phyloP scores from a whole-genome alignment of 2,797 vertebrate genomes.

The Carduelis carduelis region DNA sequence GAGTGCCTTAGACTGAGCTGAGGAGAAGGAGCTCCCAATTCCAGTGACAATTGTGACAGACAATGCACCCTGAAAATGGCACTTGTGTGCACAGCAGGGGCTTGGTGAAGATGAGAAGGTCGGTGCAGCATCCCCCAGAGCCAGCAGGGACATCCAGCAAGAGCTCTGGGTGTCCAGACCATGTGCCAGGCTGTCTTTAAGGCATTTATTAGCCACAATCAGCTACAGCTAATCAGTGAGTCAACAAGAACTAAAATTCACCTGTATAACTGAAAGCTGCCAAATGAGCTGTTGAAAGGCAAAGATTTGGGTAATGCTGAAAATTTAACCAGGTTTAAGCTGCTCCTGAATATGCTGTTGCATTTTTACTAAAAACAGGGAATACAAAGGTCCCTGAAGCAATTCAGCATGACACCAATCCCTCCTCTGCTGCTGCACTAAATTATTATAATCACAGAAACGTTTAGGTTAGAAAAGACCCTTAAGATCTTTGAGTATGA shows the following conservation, averaged over 20 bases:
- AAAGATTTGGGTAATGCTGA: not conserved
- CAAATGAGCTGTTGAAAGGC: not conserved
- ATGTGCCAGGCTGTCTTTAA: fast-evolving
- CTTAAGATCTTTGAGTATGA: not conserved
- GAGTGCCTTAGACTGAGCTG: not conserved
- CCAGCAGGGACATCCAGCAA: not conserved
- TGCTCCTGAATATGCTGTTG: not conserved
- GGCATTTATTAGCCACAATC: not conserved
- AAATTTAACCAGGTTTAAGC: not conserved
- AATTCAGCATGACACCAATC: not conserved
- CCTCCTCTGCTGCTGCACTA: not conserved
- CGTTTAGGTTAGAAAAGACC: not conserved
- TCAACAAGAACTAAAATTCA: not conserved
- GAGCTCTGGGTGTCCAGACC: not conserved
- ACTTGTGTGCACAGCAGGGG: not conserved
- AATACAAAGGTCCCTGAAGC: not conserved
- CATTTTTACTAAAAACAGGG: not conserved
- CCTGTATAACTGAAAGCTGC: not conserved
- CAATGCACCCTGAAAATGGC: not conserved
- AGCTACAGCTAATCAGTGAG: not conserved
- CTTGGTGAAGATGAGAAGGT: not conserved
- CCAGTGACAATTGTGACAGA: not conserved
- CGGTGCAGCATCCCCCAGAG: not conserved
- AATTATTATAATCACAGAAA: not conserved
- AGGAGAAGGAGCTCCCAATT: not conserved